Conservation (phyloP, 2,797 vertebrate species). For the Hydrophis major region DNA sequence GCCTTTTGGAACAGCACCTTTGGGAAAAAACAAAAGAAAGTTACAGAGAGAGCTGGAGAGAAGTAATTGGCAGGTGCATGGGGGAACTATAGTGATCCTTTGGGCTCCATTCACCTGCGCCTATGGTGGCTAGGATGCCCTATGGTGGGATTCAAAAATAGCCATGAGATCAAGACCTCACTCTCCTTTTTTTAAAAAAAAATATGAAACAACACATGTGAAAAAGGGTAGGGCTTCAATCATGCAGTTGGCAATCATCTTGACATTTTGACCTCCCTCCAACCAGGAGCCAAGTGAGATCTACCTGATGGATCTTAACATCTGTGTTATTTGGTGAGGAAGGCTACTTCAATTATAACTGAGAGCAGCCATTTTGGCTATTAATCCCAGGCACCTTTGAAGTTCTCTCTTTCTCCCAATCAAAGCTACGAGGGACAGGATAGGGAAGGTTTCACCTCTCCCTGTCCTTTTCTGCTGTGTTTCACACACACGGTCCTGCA, state of each 20-base stretch:
- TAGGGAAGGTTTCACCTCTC: background rate
- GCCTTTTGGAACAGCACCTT: background rate
- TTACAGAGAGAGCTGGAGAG: background rate
- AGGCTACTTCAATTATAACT: background rate
- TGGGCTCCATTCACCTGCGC: background rate
- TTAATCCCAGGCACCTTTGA: background rate
- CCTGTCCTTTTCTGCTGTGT: background rate
- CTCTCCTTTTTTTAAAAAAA: background rate
- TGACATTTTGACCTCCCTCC: background rate
- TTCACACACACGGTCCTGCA: background rate
- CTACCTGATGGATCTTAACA: background rate
- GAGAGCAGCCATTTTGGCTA: background rate
- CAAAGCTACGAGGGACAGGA: background rate
- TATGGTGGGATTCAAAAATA: background rate
- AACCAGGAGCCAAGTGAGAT: background rate
- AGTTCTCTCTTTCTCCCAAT: background rate
- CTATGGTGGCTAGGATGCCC: background rate
- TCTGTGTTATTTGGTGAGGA: background rate
- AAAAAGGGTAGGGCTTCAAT: background rate
- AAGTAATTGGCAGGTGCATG: background rate
- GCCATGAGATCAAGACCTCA: background rate
- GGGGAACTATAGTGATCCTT: background rate
- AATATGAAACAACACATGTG: background rate
- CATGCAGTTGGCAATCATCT: background rate
- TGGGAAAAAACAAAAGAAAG: background rate